phyloP scores from a whole-genome alignment of 2,888 invertebrate species.

The Caenorhabditis afra region DNA sequence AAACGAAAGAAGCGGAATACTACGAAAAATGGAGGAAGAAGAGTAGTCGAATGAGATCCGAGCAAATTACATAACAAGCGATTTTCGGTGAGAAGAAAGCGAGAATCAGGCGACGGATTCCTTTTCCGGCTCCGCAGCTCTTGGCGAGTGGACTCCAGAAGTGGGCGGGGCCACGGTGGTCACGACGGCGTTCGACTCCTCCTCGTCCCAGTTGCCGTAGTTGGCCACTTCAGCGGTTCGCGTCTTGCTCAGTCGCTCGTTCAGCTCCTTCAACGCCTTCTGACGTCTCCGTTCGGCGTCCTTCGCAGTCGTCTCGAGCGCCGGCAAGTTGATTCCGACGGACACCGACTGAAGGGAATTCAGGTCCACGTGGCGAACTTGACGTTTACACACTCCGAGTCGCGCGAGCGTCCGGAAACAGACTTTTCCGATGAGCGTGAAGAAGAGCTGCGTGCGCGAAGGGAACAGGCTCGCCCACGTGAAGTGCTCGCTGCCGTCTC shows the following conservation, averaged over 20 bases:
- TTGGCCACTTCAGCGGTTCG: conserved; percentile 55
- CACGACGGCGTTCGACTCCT: conserved; percentile 37
- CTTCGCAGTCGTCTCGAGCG: conserved; percentile 61
- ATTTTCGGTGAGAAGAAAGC: not conserved
- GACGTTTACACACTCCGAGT: conserved; percentile 70
- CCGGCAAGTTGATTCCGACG: conserved; percentile 65
- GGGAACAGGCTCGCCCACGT: conserved; percentile 79
- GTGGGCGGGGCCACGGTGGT: not conserved
- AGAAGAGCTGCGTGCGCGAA: conserved; percentile 70
- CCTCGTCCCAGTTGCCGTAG: conserved; percentile 65
- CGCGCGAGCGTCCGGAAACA: conserved; percentile 68
- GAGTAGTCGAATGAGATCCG: conserved; percentile 45
- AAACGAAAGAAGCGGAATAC: conserved; percentile 2
- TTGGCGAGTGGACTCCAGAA: conserved; percentile 41
- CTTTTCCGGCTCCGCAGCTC: conserved; percentile 10
- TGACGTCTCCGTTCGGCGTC: conserved; percentile 68
- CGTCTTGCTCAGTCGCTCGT: conserved; percentile 72
- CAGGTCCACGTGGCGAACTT: conserved; percentile 72
- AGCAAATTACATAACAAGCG: not conserved
- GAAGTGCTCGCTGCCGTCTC: conserved; percentile 78
- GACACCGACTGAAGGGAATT: conserved; percentile 69
- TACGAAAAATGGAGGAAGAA: conserved; percentile 14
- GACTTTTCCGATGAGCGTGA: conserved; percentile 68
- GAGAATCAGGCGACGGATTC: conserved; percentile 23
- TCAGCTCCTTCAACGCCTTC: conserved; percentile 71